phyloP scores from a whole-genome alignment of 2,113 vertebrate species.

The Asarcornis scutulata region DNA sequence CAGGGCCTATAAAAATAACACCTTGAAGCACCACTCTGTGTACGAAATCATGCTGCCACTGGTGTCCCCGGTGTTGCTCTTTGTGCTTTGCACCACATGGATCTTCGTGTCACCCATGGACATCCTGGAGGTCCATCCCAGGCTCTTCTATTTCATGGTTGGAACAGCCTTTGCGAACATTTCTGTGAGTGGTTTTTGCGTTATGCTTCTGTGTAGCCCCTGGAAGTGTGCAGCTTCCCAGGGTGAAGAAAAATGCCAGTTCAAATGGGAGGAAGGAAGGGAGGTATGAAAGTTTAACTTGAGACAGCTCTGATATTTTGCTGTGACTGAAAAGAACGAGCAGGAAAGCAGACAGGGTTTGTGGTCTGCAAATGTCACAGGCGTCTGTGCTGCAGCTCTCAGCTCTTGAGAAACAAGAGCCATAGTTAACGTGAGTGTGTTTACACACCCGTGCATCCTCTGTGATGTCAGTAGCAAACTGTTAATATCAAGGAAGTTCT shows the following conservation, averaged over 20 bases:
- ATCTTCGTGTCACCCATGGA: constrained; percentile 83
- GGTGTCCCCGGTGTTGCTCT: constrained; percentile 90
- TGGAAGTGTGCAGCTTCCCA: background rate
- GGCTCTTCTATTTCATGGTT: constrained; percentile 95
- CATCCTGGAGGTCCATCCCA: constrained; percentile 89
- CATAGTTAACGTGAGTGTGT: background rate
- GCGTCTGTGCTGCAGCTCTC: background rate
- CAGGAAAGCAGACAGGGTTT: background rate
- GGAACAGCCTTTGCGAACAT: constrained; percentile 96
- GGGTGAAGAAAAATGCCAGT: background rate
- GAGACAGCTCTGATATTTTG: background rate
- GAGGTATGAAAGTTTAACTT: background rate
- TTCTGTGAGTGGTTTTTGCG: constrained; percentile 82
- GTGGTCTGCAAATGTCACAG: background rate
- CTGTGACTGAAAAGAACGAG: background rate
- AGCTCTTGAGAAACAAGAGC: background rate
- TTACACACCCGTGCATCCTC: fast-evolving
- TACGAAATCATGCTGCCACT: constrained; percentile 93
- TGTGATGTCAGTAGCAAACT: background rate
- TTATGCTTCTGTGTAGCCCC: background rate
- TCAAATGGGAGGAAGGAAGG: background rate
- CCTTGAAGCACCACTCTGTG: constrained; percentile 88
- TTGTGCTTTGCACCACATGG: constrained; percentile 88
- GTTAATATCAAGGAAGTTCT: background rate
- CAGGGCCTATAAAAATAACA: constrained; percentile 87